phyloP scores from a whole-genome alignment of 2,888 invertebrate genomes.

The Philhelius pedissequus region DNA sequence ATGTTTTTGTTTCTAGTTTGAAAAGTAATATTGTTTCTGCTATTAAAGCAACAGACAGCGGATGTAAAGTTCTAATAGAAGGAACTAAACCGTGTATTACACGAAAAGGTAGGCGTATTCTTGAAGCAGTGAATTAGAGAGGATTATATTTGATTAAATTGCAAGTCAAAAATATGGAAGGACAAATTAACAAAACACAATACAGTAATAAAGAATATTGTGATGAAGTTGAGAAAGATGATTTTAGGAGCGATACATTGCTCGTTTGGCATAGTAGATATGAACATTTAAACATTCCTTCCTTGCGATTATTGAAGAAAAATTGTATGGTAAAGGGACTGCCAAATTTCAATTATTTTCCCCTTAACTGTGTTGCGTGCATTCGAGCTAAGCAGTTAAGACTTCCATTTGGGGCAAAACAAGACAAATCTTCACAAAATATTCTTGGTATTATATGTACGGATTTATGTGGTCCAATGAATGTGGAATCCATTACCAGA shows the following conservation, averaged over 20 bases:
- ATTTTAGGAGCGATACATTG: neutral
- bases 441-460: too few relatives aligned
- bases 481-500: conserved; percentile 34
- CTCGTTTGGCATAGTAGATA: neutral
- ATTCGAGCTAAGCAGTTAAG: neutral
- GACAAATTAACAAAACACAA: too few relatives aligned
- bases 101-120: neutral
- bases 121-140: neutral
- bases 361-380: neutral
- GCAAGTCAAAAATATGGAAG: too few relatives aligned
- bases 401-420: neutral
- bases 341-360: neutral
- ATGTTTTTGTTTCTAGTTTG: neutral
- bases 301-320: neutral
- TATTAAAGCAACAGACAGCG: too few relatives aligned
- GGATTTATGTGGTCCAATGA: conserved; percentile 46
- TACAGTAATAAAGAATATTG: neutral
- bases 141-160: neutral
- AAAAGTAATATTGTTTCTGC: too few relatives aligned
- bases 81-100: neutral
- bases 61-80: neutral
- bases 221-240: neutral
- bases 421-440: neutral
- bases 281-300: neutral
- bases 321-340: neutral